Evolutionary conservation across 2,888 invertebrate genomes (phyloP), one percentile per base, ranked within the genome.

Genomic region (Polyommatus icarus): DNA sequence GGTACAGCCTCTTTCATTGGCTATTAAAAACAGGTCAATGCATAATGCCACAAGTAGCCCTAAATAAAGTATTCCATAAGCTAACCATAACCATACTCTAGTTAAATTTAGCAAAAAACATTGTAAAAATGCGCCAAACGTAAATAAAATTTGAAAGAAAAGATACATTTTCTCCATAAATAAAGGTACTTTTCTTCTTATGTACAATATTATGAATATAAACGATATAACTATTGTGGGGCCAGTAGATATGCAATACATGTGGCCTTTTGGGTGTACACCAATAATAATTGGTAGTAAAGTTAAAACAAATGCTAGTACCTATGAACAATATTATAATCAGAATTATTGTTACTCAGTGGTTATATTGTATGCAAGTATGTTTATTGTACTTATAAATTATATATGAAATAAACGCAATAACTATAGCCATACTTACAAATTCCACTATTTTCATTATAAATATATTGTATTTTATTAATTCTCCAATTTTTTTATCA

Each of bases 81-180:
- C 87, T 82, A 93, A 82, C 93, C 93, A 93, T 80, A 92, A 80
- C 91, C 90, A 91, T 80, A 92, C 88, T 84, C 86, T 87, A 77
- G 87, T 84, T 79, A 93, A 85, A 84, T 93, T 93, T 80, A 93
- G 84, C 80, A 93, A 83, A 83, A 93, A 92, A 86, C 93, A 93
- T 84, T 93, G 93, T 80, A 93, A 83, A 81, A 93, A 91, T 61
- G 93, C 93, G 79, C 93, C 93, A 85, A 93, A 93, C 0, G 92
- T 91, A 82, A 93, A 93, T 79, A 92, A 83, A 82, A 93, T 93
- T 93, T 93, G 93, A 85, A 93, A 93, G 85, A 92, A 92, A 79
- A 93, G 85, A 82, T 93, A 92, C 91, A 93, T 92, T 87, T 93
- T 93, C 84, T 93, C 93, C 93, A 93, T 91, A 81, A 93, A 93